Base-by-base conservation (phyloP, 2,888 invertebrate species). In the Drosophila melanosoma region DNA sequence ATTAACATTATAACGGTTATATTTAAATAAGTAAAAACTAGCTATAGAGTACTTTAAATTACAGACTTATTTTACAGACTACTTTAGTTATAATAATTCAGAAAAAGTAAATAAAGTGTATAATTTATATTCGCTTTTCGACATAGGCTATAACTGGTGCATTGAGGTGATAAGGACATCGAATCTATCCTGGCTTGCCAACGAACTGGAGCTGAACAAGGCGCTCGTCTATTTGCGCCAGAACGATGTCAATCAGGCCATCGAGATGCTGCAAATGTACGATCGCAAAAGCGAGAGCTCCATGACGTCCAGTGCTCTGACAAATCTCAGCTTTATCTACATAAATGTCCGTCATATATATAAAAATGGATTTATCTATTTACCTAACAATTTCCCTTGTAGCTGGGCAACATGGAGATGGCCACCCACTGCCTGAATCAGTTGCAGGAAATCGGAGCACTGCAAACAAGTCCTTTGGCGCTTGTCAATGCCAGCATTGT, bases 131-230 rank as follows among this genome's bases (percentile, higher is more conserved):
- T 57, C 6, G 15, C 2, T 20, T 33, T 26, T 1, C 1, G 32
- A 29, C n/a, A 1, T 38, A 92, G 92, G 93, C 4, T 95, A 95
- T 81, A 94, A 93, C 80, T 98, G 98, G 99, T 99, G 99, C 93
- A 97, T 99, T 61, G 98, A 98, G 83, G 96, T 97, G 29, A 97
- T 99, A 59, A 98, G 98, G 91, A 96, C 96, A 54, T 98, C 99
- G n/a, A 96, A 95, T 91, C 97, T 96, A 87, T 95, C 96, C 42
- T 95, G 95, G 91, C 94, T 98, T 77, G 98, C 97, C 51, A 96
- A 96, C 84, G 99, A 97, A 94, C 94, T 98, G 79, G 98, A 98
- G 93, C 96, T 98, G 76, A 98, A 97, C 93, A 98, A 98, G 93
- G 97, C 97, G 0, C 95, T 97, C 75, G 97, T 97, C 91, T 97